Base-by-base conservation (phyloP, 2,113 vertebrate genomes). In the Aptenodytes forsteri region DNA sequence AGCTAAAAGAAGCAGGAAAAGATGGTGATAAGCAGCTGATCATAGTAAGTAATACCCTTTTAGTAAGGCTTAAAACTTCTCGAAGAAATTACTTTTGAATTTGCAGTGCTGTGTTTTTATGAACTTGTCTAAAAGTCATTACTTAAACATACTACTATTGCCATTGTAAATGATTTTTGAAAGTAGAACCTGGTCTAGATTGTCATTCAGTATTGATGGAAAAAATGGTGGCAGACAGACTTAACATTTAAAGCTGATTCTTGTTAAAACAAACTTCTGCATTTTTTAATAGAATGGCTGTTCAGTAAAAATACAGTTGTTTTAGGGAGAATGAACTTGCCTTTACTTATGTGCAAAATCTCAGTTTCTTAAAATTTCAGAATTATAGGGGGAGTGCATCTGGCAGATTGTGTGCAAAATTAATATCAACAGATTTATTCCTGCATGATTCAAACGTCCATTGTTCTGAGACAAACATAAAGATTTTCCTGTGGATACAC, bases 1-100 rank as follows among this genome's bases (percentile, higher is more conserved):
- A 99, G 96, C 82, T 99, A 85, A 99, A 98, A 97, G 98, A 99
- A 96, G 94, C 98, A 38, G 99, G 98, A 87, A 99, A 99, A 98
- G 98, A 98, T 90, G 97, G 97, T 95, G 97, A 98, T 93, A 99
- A 98, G 87, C 99, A 99, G 94, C 98, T 99, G 67, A 97, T 98
- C 67, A 99, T 98, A 95, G 99, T 99, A 98, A 99, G 99, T 98
- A 90, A 84, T 52, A 71, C 54, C 38, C 22, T 85, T 71, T 77
- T 55, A 76, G 16, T 72, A 23, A 79, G 64, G 59, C 34, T 85
- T 84, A 65, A 2, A 80, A 23, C 22, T 93, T 83, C 69, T 96
- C 1, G 3, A 83, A 59, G 13, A 77, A 78, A 86, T 81, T 73
- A 18, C 27, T 86, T 96, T 22, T 89, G 71, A 93, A 36, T 85